A percentile compares a stretch with the other conserved stretches of the same genome.
Conservation (phyloP, 2,888 invertebrate species). For the Luperina testacea region DNA sequence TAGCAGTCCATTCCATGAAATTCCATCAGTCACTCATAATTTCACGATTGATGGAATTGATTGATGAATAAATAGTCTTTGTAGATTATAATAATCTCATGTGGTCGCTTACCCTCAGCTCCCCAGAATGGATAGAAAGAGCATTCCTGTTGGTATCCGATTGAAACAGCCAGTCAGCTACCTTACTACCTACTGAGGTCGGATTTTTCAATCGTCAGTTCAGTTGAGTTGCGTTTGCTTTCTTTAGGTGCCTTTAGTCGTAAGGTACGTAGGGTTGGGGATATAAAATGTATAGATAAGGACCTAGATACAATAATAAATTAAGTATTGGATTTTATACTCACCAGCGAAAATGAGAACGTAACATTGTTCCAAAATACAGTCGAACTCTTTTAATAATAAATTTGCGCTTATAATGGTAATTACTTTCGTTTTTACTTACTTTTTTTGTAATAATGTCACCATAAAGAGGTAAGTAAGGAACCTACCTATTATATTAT, state of each 20-base stretch:
- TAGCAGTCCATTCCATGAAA: too few species aligned
- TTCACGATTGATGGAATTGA: not conserved
- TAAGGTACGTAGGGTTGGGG: not conserved
- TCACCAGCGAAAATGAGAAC: conserved; percentile 49
- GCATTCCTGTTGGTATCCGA: not conserved
- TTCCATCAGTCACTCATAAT: not conserved
- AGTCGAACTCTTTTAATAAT: conserved; percentile 1
- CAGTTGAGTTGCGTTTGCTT: too few species aligned
- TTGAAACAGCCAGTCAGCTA: not conserved
- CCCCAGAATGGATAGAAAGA: not conserved
- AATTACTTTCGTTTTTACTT: conserved; percentile 19
- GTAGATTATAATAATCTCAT: not conserved
- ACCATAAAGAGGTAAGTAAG: not conserved
- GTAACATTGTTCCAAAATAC: conserved; percentile 48
- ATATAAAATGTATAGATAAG: not conserved
- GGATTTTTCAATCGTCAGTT: not conserved
- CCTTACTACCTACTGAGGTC: not conserved
- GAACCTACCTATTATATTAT: not conserved
- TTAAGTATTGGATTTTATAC: conserved; percentile 6
- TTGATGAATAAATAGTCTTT: not conserved
- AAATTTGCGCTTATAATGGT: conserved; percentile 17
- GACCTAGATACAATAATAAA: not conserved
- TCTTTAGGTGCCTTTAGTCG: not conserved
- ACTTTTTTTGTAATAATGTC: conserved; percentile 29
- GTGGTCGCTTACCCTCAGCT: not conserved